Conservation (phyloP, 2,888 invertebrate genomes). For the Callosobruchus maculatus region DNA sequence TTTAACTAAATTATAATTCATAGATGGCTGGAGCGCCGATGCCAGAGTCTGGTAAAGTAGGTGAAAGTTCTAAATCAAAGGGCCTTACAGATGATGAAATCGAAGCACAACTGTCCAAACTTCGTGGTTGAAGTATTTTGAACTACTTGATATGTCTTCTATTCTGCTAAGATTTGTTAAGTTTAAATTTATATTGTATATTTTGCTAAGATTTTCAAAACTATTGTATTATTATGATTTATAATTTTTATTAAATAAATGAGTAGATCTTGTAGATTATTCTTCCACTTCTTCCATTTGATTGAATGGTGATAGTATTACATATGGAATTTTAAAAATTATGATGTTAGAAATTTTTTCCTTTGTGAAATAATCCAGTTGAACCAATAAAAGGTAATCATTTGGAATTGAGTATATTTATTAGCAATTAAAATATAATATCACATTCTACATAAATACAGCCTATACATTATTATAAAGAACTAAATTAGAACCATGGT, state of each 20-base stretch:
- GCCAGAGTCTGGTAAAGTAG: constrained; percentile 59
- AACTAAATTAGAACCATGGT: no score
- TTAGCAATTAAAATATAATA: not conserved
- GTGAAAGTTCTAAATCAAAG: constrained; percentile 50
- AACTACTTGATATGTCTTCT: not conserved
- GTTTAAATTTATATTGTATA: not conserved
- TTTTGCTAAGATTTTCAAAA: not conserved
- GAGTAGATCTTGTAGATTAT: no score
- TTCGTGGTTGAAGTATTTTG: constrained; percentile 32
- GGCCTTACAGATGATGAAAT: constrained; percentile 64
- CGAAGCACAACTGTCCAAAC: constrained; percentile 65
- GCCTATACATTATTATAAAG: not conserved
- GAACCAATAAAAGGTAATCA: no score
- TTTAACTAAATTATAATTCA: not conserved
- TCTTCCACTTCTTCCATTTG: no score
- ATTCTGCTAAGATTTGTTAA: not conserved
- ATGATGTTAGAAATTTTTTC: no score
- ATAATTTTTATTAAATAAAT: not conserved
- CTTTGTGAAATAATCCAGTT: no score
- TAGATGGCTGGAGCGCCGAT: constrained; percentile 65
- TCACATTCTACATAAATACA: not conserved
- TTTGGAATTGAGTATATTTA: not conserved
- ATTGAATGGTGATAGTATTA: no score
- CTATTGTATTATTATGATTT: not conserved
- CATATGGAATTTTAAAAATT: no score